Evolutionary conservation across 2,113 vertebrate species (phyloP).

Genomic region (Dicaeum eximium): DNA sequence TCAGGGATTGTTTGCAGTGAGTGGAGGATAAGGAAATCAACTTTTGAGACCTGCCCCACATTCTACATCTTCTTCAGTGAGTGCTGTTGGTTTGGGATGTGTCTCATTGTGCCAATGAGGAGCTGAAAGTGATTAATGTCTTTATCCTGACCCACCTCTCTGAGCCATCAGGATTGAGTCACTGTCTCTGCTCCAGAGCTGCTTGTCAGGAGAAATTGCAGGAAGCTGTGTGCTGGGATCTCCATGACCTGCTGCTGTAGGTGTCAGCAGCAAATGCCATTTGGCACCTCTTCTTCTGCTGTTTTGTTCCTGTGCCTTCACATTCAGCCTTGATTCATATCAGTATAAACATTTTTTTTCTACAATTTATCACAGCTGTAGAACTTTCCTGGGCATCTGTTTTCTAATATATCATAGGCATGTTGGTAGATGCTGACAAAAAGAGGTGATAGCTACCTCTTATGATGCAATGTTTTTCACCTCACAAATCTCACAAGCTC

Average conservation of each 20-base stretch:
- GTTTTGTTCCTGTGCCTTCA: not conserved
- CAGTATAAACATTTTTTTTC: not conserved
- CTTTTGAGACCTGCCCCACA: not conserved
- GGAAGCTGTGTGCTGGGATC: not conserved
- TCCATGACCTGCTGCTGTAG: accelerated
- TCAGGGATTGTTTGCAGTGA: not conserved
- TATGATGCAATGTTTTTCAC: not conserved
- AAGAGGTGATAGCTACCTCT: not conserved
- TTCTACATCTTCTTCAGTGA: not conserved
- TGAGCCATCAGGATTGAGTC: not conserved
- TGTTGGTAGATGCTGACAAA: not conserved
- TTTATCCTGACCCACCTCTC: not conserved
- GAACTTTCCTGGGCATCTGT: not conserved
- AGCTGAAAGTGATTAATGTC: not conserved
- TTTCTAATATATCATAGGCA: not conserved
- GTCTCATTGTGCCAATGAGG: not conserved
- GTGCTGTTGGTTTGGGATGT: not conserved
- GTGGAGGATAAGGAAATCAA: not conserved
- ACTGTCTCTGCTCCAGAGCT: not conserved
- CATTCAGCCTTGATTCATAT: not conserved
- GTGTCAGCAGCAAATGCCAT: not conserved
- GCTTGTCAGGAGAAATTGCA: not conserved
- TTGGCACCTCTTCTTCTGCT: not conserved
- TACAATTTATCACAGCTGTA: not conserved
- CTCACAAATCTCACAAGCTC: not conserved